A percentile compares a stretch with the other conserved stretches of the same genome.
Evolutionary conservation across 2,888 invertebrate species (phyloP).

Genomic region (Leptinotarsa tumamoca): DNA sequence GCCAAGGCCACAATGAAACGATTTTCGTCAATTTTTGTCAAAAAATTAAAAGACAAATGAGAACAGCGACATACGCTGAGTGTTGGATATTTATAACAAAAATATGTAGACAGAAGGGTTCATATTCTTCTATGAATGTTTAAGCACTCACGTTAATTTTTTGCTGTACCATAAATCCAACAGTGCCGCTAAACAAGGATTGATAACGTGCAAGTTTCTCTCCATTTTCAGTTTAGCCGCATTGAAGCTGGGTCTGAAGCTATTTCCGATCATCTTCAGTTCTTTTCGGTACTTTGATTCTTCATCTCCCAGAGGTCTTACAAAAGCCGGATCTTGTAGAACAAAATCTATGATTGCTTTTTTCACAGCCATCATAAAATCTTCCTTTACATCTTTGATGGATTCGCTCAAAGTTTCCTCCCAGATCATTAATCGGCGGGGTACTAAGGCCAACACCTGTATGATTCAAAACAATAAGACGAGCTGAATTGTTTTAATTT

Average conservation of each 20-base stretch:
- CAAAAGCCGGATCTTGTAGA: constrained; percentile 79
- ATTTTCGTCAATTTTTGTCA: no score
- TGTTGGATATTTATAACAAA: no score
- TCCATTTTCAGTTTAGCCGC: constrained; percentile 67
- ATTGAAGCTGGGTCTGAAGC: constrained; percentile 72
- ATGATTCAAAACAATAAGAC: constrained; percentile 6
- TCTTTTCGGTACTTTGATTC: constrained; percentile 71
- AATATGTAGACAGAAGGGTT: no score
- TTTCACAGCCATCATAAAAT: constrained; percentile 89
- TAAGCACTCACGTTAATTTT: constrained; percentile 32
- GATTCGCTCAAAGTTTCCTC: constrained; percentile 71
- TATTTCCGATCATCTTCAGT: constrained; percentile 73
- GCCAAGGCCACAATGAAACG: no score
- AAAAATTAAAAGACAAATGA: no score
- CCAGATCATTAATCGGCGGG: constrained; percentile 74
- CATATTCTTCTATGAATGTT: neutral
- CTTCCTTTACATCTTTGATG: constrained; percentile 84
- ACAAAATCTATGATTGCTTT: constrained; percentile 94
- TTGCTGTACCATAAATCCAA: constrained; percentile 81
- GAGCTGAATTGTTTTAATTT: no score
- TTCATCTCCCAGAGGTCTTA: constrained; percentile 69
- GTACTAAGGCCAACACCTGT: constrained; percentile 75
- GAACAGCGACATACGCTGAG: no score
- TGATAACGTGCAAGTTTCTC: constrained; percentile 79
- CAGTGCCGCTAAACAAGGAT: constrained; percentile 84